Base-by-base conservation (phyloP, 2,113 vertebrate genomes). In the Smithornis capensis region DNA sequence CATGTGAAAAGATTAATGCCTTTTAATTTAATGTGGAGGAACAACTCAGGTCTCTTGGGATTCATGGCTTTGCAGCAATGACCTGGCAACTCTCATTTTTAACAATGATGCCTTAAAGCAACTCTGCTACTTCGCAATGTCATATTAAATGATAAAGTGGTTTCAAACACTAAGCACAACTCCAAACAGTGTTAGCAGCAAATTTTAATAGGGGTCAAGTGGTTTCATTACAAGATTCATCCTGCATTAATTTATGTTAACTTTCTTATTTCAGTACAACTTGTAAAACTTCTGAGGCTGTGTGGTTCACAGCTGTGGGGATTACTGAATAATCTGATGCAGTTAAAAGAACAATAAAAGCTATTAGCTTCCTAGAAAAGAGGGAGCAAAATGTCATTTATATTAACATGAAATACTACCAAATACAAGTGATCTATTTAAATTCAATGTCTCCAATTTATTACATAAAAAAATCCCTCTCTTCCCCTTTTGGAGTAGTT, bases 191-290 rank as follows among this genome's bases (percentile, higher is more conserved):
- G 25, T 89, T 70, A 71, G 56, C 57, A 93, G 88, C 44, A 96
- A 63, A 78, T 96, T 75, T 86, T 90, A 82, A 81, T 56, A 42
- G 49, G 64, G 85, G 76, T 94, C 89, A 93, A 86, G 64, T 50
- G 22, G 53, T 87, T 94, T 84, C 18, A 33, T 79, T 75, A 89
- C 52, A 64, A 45, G 68, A 60, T 19, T 87, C 4, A 0, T 68
- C 68, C 83, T 64, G 40, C 31, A 35, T 75, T 75, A 83, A 81
- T 93, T 96, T 59, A 37, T 87, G 60, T 93, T 59, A 83, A 35
- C 52, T 83, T 90, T 69, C 68, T 44, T 40, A 27, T 42, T 75
- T 89, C 29, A 29, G 40, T 33, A 45, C 28, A 88, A 45, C 57
- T 89, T 85, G 65, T 79, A 65, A 90, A 93, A 92, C 21, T 71